These are phyloP conservation scores for Onthophagus sagittarius DNA, from an alignment of 2,888 invertebrate species.

Conservation along the genomic window DNA sequence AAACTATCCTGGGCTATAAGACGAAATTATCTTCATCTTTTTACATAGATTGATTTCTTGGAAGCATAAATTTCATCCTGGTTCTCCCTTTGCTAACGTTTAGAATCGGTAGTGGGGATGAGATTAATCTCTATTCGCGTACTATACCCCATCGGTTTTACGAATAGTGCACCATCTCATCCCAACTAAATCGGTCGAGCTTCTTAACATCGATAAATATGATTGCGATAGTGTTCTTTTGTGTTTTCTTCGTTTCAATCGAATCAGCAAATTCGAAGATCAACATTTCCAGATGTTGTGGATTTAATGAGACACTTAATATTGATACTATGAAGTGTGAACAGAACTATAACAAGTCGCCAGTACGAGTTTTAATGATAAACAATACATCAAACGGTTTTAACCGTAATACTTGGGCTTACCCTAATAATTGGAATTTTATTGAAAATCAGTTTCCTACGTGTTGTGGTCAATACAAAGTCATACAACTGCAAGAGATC, in stretches of 20 bases:
- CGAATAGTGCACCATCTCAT: not conserved
- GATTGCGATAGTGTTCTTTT: not conserved
- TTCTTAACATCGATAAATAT: not conserved
- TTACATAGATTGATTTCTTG: too few relatives aligned
- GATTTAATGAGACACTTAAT: constrained; percentile 30
- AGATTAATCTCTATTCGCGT: not conserved
- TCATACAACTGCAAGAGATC: not conserved
- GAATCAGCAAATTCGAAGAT: constrained; percentile 8
- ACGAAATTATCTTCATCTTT: too few relatives aligned
- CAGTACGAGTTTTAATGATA: too few relatives aligned
- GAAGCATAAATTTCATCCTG: too few relatives aligned
- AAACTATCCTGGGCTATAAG: too few relatives aligned
- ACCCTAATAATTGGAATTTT: not conserved
- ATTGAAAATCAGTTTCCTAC: not conserved
- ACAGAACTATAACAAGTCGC: not conserved
- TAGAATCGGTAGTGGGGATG: not conserved
- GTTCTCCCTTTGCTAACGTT: too few relatives aligned
- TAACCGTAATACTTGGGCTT: too few relatives aligned
- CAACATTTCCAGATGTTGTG: constrained; percentile 44
- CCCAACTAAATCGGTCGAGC: not conserved
- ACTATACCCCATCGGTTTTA: not conserved
- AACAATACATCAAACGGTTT: too few relatives aligned
- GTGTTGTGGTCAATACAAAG: not conserved
- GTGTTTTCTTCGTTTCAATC: not conserved
- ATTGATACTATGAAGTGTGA: not conserved